A percentile compares a stretch with the other conserved stretches of the same genome.
Conservation (phyloP, 2,797 vertebrate genomes). For the Channa striata region DNA sequence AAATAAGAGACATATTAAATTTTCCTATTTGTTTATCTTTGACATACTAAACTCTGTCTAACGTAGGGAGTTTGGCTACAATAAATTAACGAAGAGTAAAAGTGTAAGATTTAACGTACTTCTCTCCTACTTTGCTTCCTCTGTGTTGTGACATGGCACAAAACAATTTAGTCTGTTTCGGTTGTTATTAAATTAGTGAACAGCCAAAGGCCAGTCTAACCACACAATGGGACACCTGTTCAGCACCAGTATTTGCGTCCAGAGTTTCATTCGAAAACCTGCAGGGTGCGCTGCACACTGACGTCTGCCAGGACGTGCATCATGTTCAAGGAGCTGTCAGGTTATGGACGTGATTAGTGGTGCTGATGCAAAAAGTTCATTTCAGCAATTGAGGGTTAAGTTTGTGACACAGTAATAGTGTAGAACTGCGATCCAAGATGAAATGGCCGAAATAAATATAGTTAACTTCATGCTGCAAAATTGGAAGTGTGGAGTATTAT, state of each 20-base stretch:
- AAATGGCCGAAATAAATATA: constrained; percentile 7
- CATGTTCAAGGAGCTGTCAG: constrained; percentile 40
- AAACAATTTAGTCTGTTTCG: background rate
- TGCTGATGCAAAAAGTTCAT: constrained; percentile 77
- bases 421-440: background rate
- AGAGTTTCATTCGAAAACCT: constrained; percentile 26
- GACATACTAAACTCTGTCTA: no score
- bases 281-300: constrained; percentile 64
- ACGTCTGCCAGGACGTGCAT: constrained; percentile 19
- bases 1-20: no score
- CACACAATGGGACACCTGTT: background rate
- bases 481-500: constrained; percentile 59
- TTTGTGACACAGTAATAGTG: background rate
- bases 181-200: no score
- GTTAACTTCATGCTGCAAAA: constrained; percentile 24
- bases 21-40: no score
- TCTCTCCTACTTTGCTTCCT: background rate
- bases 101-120: no score
- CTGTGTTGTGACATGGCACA: no score
- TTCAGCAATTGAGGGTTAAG: constrained; percentile 17
- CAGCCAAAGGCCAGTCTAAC: background rate
- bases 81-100: no score
- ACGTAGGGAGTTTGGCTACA: no score
- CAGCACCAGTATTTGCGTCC: background rate
- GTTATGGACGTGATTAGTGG: constrained; percentile 50